Evolutionary conservation across 2,888 invertebrate species (phyloP).

Genomic region (Aspidiotus destructor): DNA sequence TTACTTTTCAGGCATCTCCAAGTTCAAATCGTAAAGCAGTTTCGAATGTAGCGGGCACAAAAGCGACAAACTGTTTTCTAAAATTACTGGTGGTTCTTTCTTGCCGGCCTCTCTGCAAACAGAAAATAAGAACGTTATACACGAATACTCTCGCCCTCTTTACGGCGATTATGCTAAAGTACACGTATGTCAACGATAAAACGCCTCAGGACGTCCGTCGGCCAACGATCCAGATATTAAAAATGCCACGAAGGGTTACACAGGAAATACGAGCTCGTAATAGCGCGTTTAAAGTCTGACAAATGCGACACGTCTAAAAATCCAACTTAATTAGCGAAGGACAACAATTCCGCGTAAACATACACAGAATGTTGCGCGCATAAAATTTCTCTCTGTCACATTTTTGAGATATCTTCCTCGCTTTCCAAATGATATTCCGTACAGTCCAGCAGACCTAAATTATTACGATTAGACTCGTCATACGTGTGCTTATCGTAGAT

Average conservation of each 20-base stretch:
- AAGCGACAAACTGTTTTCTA: constrained; percentile 33
- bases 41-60: constrained; percentile 19
- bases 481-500: background rate
- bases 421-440: background rate
- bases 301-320: constrained; percentile 17
- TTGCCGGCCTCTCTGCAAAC: constrained; percentile 35
- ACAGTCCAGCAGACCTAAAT: background rate
- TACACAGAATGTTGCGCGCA: background rate
- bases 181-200: too few relatives aligned
- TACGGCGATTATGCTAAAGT: too few relatives aligned
- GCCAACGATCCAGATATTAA: too few relatives aligned
- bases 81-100: constrained; percentile 35
- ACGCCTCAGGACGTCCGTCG: background rate
- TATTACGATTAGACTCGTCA: background rate
- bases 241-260: too few relatives aligned
- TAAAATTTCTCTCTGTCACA: background rate
- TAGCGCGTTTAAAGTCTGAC: background rate
- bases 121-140: too few relatives aligned
- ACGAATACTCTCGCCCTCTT: too few relatives aligned
- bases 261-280: too few relatives aligned
- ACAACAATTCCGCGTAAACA: background rate
- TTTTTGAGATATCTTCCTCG: background rate
- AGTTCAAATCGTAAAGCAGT: constrained; percentile 27
- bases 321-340: constrained; percentile 17
- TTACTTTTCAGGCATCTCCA: constrained; percentile 18